phyloP scores from a whole-genome alignment of 2,888 invertebrate genomes.

The Eupithecia abbreviata region DNA sequence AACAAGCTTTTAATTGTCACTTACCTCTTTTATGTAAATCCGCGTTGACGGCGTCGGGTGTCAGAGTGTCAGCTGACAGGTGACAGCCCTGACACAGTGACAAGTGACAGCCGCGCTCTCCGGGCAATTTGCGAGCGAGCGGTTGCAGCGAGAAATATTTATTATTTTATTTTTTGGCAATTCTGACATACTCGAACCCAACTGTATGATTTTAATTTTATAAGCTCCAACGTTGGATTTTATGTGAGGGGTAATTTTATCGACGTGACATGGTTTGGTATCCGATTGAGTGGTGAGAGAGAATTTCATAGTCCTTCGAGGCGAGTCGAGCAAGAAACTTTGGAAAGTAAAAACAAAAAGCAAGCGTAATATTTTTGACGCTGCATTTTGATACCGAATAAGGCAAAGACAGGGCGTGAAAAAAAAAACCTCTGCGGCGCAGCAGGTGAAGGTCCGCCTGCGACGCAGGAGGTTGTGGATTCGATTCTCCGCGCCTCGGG shows the following conservation, averaged over 20 bases:
- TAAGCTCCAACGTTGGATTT: slow-evolving; percentile 14
- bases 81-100: slow-evolving; percentile 66
- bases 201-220: slow-evolving; percentile 38
- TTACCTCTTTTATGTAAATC: slow-evolving; percentile 78
- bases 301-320: not conserved
- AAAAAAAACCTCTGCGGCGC: too few species aligned
- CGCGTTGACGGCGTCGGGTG: slow-evolving; percentile 62
- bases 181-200: not conserved
- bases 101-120: slow-evolving; percentile 71
- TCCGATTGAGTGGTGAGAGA: not conserved
- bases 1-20: slow-evolving; percentile 70
- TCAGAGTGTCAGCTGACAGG: slow-evolving; percentile 60
- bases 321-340: not conserved
- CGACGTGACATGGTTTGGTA: not conserved
- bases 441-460: too few species aligned
- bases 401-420: too few species aligned
- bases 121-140: slow-evolving; percentile 72
- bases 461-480: too few species aligned
- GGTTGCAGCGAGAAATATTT: slow-evolving; percentile 62
- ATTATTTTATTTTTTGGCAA: slow-evolving; percentile 53
- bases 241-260: not conserved
- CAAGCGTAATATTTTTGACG: not conserved
- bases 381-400: too few species aligned
- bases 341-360: not conserved
- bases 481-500: too few species aligned